phyloP scores from a whole-genome alignment of 2,797 vertebrate species.

The Sebastes reedi region DNA sequence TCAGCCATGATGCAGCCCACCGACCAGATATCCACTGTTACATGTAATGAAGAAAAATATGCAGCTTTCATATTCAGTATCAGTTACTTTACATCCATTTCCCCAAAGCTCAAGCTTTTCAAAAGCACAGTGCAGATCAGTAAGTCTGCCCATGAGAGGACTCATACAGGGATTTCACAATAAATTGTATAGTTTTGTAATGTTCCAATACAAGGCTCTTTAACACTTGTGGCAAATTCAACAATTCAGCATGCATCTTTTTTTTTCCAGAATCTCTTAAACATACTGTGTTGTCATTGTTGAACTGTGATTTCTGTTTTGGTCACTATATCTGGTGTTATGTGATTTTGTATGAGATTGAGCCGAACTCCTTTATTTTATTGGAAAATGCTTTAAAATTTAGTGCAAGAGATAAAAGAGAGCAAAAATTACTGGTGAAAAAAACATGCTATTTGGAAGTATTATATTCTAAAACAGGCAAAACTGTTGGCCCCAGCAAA shows the following conservation, averaged over 20 bases:
- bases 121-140: not conserved
- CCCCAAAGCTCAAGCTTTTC: not conserved
- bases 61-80: not conserved
- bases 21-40: constrained; percentile 98
- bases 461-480: not conserved
- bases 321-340: not conserved
- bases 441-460: not conserved
- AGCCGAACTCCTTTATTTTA: not conserved
- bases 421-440: not conserved
- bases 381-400: not conserved
- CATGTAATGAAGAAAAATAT: constrained; percentile 20
- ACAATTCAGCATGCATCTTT: not conserved
- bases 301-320: not conserved
- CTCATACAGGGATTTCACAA: not conserved
- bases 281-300: not conserved
- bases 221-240: not conserved
- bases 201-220: not conserved
- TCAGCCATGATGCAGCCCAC: constrained; percentile 99
- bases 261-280: not conserved
- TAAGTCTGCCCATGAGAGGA: not conserved
- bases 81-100: not conserved
- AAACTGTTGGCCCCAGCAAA: not conserved
- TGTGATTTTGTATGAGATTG: not conserved
- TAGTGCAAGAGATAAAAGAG: too few relatives aligned
- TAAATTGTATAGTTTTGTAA: not conserved